These are phyloP conservation scores for Chelonus formosanus DNA, from an alignment of 2,888 invertebrate species.

Conservation along the genomic window DNA sequence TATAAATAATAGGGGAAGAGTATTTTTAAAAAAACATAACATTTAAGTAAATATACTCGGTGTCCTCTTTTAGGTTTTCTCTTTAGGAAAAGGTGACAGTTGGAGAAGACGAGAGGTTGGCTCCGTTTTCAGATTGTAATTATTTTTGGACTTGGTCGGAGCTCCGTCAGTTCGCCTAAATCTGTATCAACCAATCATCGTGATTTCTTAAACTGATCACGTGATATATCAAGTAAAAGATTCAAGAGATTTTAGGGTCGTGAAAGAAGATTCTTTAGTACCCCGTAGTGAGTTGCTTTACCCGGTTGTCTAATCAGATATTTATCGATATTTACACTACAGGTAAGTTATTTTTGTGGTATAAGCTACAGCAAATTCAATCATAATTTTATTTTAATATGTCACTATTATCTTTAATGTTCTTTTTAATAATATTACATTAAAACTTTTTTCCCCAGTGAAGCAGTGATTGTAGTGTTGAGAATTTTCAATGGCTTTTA, in stretches of 20 bases:
- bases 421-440: no score
- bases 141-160: slow-evolving; percentile 57
- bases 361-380: neutral
- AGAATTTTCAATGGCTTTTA: no score
- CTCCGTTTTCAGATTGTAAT: slow-evolving; percentile 62
- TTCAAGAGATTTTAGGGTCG: slow-evolving; percentile 31
- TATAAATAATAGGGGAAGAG: neutral
- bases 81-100: slow-evolving; percentile 17
- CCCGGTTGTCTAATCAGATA: slow-evolving; percentile 68
- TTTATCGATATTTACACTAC: slow-evolving; percentile 41
- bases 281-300: slow-evolving; percentile 73
- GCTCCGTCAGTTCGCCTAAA: slow-evolving; percentile 57
- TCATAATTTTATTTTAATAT: neutral
- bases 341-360: slow-evolving; percentile 33
- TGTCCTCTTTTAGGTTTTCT: slow-evolving; percentile 20
- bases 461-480: no score
- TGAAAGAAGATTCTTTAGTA: slow-evolving; percentile 54
- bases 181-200: slow-evolving; percentile 56
- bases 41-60: neutral
- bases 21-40: no score
- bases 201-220: slow-evolving; percentile 42
- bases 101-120: slow-evolving; percentile 44
- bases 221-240: slow-evolving; percentile 38
- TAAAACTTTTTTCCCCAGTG: no score
- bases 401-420: no score